Conservation (phyloP, 1,140 invertebrate genomes). For the Delia radicum region DNA sequence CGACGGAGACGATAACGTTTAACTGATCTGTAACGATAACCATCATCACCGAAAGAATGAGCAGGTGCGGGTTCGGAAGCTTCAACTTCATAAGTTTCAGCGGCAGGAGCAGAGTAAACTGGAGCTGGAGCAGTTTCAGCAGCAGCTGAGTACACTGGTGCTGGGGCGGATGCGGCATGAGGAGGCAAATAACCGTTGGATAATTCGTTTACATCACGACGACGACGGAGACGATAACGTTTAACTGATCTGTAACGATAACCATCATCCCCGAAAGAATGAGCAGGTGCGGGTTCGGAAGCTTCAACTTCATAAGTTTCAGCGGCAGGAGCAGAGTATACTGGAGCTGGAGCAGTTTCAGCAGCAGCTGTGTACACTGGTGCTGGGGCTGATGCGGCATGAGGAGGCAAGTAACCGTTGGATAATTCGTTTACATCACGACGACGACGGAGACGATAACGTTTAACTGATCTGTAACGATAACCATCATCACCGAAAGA, state of each 20-base stretch:
- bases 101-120: slow-evolving; percentile 10
- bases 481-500: slow-evolving; percentile 19
- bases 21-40: slow-evolving; percentile 27
- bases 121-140: slow-evolving; percentile 3
- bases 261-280: slow-evolving; percentile 19
- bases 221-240: slow-evolving; percentile 20
- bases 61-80: background rate
- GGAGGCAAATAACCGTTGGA: slow-evolving; percentile 37
- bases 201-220: slow-evolving; percentile 24
- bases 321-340: slow-evolving; percentile 3
- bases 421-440: slow-evolving; percentile 26
- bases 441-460: slow-evolving; percentile 14
- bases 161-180: background rate
- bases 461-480: slow-evolving; percentile 23
- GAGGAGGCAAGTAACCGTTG: background rate
- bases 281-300: background rate
- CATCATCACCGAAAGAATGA: slow-evolving; percentile 15
- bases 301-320: background rate
- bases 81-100: background rate
- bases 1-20: slow-evolving; percentile 12
- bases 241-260: slow-evolving; percentile 24
- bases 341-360: background rate
- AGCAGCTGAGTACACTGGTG: background rate
- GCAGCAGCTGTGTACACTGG: background rate
- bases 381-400: background rate